Evolutionary conservation across 2,113 vertebrate species (phyloP), one percentile per base, ranked within the genome.

Genomic region (Struthidea cinerea): DNA sequence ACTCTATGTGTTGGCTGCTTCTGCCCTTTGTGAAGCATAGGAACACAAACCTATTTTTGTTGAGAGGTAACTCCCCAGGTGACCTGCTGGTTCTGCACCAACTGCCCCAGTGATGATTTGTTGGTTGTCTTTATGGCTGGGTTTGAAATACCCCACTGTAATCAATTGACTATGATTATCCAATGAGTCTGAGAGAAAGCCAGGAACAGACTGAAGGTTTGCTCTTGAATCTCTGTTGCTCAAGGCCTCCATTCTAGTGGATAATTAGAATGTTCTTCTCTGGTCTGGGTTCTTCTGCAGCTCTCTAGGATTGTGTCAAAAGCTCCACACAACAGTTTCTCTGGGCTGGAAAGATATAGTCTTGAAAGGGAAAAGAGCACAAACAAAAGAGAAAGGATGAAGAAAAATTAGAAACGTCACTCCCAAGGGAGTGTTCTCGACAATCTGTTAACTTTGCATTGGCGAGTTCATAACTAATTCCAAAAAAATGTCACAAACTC

Each of bases 401-500:
- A 94, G 88, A 97, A 96, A 88, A 89, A 94, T 81, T 65, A 84
- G 80, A 90, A 95, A 90, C 0, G 2, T 93, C 64, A 92, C 87
- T 96, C 94, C 57, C 92, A 75, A 94, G 80, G 93, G 92, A 96
- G 86, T 89, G 82, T 96, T 93, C 73, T 65, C 50, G 23, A 95
- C 92, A 90, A 80, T 86, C 90, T 94, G 49, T 93, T 87, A 95
- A 85, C 76, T 94, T 96, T 81, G 91, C 79, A 79, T 74, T 90
- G 89, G 88, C 2, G 2, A 88, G 18, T 86, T 89, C 61, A 65
- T 55, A 96, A 90, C 49, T 52, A 61, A 18, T 28, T 97, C 91
- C 89, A 96, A 97, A 96, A 90, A 94, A 92, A 91, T 84, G 94
- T 96, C 97, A 96, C 89, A 93, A 92, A 93, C 95, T 93, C 91